A percentile compares a stretch with the other conserved stretches of the same genome.
These are phyloP conservation scores for Ictalurus furcatus DNA, from an alignment of 2,113 vertebrate genomes.

Conservation along the genomic window DNA sequence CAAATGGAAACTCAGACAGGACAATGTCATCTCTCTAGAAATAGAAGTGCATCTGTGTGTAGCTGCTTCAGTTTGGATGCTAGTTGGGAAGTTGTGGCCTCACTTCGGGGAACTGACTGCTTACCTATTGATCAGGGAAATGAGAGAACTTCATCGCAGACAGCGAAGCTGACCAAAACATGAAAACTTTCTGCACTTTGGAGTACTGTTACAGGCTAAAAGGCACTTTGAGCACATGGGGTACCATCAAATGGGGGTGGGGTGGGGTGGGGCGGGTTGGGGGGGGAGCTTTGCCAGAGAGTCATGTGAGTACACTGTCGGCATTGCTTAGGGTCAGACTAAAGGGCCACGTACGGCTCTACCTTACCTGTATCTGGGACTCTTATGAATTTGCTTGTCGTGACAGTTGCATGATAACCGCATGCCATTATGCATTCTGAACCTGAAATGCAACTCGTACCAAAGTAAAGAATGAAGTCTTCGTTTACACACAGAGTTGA, in stretches of 20 bases:
- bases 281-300: not conserved
- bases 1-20: conserved; percentile 12
- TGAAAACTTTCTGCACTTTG: conserved; percentile 17
- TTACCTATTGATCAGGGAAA: conserved; percentile 51
- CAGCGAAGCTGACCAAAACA: conserved; percentile 31
- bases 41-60: conserved; percentile 36
- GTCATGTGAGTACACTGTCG: not conserved
- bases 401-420: not conserved
- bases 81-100: conserved; percentile 32
- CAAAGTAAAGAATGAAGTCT: conserved; percentile 1
- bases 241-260: not conserved
- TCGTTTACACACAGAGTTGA: not conserved
- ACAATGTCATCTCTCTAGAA: conserved; percentile 7
- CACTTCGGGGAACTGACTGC: conserved; percentile 42
- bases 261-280: too few relatives aligned
- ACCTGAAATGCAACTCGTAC: not conserved
- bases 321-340: not conserved
- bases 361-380: not conserved
- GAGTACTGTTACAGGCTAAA: conserved; percentile 35
- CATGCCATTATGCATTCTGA: not conserved
- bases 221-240: conserved; percentile 21
- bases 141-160: conserved; percentile 33
- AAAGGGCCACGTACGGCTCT: not conserved
- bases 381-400: not conserved
- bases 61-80: conserved; percentile 33